Evolutionary conservation across 1,140 invertebrate genomes (phyloP).

Genomic region (Anoplophora glabripennis): DNA sequence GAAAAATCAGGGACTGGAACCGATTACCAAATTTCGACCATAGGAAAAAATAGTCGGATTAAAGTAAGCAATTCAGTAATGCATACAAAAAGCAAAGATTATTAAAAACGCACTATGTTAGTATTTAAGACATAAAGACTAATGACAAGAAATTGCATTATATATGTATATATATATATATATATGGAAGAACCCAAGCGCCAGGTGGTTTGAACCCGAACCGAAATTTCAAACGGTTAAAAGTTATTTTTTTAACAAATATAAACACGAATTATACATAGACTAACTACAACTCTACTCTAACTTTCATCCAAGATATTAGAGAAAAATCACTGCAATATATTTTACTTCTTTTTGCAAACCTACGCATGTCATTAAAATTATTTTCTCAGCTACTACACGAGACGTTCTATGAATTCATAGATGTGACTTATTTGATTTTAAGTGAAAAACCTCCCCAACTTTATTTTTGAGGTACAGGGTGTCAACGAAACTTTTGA

Average conservation of each 20-base stretch:
- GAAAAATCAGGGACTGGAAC: conserved; percentile 43
- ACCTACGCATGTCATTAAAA: too few relatives aligned
- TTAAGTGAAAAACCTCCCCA: too few relatives aligned
- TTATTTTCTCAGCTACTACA: too few relatives aligned
- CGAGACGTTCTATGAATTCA: too few relatives aligned
- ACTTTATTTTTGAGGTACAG: too few relatives aligned
- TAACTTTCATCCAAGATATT: too few relatives aligned
- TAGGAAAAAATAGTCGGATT: conserved; percentile 13
- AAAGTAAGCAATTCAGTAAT: conserved; percentile 3
- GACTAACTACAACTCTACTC: too few relatives aligned
- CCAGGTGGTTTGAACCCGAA: conserved; percentile 45
- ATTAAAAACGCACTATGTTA: conserved; percentile 4
- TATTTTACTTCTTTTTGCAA: too few relatives aligned
- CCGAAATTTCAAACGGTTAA: conserved; percentile 32
- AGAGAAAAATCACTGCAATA: too few relatives aligned
- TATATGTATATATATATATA: conserved; percentile 13
- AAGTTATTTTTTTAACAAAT: background rate
- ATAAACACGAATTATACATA: too few relatives aligned
- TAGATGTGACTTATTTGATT: too few relatives aligned
- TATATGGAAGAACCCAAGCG: conserved; percentile 38
- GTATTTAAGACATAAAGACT: conserved; percentile 2
- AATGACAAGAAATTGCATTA: background rate
- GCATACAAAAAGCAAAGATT: conserved; percentile 18
- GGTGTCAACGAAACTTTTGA: too few relatives aligned
- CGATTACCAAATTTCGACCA: conserved; percentile 27